Percentiles rank a stretch among this genome's conserved stretches.
Conservation (phyloP, 1,140 invertebrate genomes). For the Drosophila repletoides region DNA sequence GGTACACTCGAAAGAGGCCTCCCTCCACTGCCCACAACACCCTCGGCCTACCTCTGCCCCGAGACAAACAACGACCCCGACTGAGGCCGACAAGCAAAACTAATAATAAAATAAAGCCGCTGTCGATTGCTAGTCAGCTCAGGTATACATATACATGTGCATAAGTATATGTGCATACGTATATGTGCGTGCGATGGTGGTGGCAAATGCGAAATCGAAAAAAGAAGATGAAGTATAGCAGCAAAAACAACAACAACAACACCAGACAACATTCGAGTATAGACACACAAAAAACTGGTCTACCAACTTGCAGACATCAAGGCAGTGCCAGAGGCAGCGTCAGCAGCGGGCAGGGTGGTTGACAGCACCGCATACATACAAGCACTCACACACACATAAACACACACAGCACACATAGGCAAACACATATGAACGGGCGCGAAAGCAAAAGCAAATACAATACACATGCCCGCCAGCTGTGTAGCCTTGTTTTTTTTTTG, state of each 20-base stretch:
- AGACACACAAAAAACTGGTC: conserved; percentile 73
- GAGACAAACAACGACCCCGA: conserved; percentile 11
- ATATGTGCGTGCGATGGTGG: conserved; percentile 28
- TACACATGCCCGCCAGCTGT: conserved; percentile 74
- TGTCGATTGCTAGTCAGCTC: conserved; percentile 45
- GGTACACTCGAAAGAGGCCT: not conserved
- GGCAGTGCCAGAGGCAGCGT: conserved; percentile 8
- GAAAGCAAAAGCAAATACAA: conserved; percentile 59
- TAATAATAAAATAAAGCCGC: conserved; percentile 77
- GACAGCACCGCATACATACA: conserved; percentile 21
- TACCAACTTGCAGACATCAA: conserved; percentile 9
- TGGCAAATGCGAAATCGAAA: conserved; percentile 61
- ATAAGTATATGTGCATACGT: conserved; percentile 2
- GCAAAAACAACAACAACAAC: conserved; percentile 38
- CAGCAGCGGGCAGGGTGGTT: conserved; percentile 59
- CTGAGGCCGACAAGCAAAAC: conserved; percentile 64
- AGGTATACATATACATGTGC: conserved; percentile 24
- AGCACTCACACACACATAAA: not conserved
- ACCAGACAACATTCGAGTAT: conserved; percentile 63
- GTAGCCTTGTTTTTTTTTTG: conserved; percentile 55
- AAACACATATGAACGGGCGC: conserved; percentile 16
- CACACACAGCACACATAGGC: not conserved
- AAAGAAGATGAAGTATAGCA: conserved; percentile 79
- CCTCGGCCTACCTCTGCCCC: no score
- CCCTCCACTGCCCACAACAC: no score